Conservation (phyloP, 92 coral and sea anemone species). For the Siderastrea siderea region DNA sequence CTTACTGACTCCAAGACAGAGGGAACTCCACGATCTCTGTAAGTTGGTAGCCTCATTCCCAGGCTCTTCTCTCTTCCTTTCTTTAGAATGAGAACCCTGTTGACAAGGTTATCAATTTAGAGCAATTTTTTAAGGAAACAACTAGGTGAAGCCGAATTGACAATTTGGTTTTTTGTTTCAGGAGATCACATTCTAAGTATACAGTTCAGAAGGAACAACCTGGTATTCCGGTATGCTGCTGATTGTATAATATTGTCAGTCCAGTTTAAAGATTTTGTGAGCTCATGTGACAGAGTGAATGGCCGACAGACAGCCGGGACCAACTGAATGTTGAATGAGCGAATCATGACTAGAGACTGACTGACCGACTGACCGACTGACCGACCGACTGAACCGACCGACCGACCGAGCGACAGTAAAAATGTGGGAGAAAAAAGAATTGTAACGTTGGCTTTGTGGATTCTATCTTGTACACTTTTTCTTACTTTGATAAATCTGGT, state of each 20-base stretch:
- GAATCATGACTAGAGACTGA: not conserved
- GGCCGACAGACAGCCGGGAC: not conserved
- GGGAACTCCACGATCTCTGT: constrained; percentile 35
- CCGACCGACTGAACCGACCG: not conserved
- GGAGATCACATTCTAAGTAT: constrained; percentile 18
- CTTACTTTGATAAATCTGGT: too few species aligned
- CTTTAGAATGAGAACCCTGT: not conserved
- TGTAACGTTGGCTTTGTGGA: not conserved
- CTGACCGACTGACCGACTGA: not conserved
- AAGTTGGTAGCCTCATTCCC: not conserved
- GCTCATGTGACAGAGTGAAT: not conserved
- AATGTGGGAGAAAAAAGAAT: too few species aligned
- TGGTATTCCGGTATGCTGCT: constrained; percentile 7
- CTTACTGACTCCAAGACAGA: constrained; percentile 67
- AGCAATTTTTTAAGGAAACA: too few species aligned
- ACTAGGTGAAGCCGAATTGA: not conserved
- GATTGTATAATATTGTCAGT: not conserved
- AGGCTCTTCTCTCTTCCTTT: not conserved
- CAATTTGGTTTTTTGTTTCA: constrained; percentile 10
- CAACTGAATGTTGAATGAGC: too few species aligned
- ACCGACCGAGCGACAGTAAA: not conserved
- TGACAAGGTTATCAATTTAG: too few species aligned
- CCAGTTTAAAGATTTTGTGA: not conserved
- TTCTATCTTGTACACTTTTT: too few species aligned
- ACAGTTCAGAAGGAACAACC: constrained; percentile 20